Evolutionary conservation across 2,797 vertebrate genomes (phyloP), one percentile per base, ranked within the genome.

Genomic region (Micromesistius poutassou): DNA sequence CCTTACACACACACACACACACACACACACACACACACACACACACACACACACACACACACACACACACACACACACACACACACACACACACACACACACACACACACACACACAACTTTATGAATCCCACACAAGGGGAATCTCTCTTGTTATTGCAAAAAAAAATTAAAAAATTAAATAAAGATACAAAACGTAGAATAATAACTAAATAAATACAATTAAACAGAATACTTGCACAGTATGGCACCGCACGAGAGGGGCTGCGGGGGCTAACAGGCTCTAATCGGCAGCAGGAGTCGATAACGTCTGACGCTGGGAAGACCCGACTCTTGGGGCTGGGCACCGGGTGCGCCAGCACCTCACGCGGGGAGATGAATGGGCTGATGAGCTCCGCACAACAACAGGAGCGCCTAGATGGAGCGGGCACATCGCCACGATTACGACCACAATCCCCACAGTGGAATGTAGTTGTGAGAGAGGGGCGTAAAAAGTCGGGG

Each of bases 381-480:
- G 55, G 16, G 55, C 55, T 66, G 55, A 10, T 19, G 55, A 10
- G 55, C 55, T 66, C 16, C 14, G 14, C 55, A 3, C 55, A 66
- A 66, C 55, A 66, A 22, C 55, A 66, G 55, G 13, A 66, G 55
- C 55, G 3, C 4, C 55, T 66, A 10, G 55, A 66, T 66, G 55
- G 3, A 6, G 55, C 1, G 12, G 55, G 3, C 10, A 66, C 55
- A 66, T 66, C 55, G 55, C 55, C 55, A 66, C 13, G 55, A 66
- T 66, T 25, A 71, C 68, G 30, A 71, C 68, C 28, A 71, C 68
- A 71, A 25, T 25, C 68, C 68, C 25, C 68, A 71, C 68, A 71
- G 68, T 36, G 35, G 28, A 40, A 4, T 4, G 72, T 3, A 38
- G 28, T n/a, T 73, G 33, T 38, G 5, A 38, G 25, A 38, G 22